Base-by-base conservation (phyloP, 2,797 vertebrate genomes). In the Halcyon chelicuti region DNA sequence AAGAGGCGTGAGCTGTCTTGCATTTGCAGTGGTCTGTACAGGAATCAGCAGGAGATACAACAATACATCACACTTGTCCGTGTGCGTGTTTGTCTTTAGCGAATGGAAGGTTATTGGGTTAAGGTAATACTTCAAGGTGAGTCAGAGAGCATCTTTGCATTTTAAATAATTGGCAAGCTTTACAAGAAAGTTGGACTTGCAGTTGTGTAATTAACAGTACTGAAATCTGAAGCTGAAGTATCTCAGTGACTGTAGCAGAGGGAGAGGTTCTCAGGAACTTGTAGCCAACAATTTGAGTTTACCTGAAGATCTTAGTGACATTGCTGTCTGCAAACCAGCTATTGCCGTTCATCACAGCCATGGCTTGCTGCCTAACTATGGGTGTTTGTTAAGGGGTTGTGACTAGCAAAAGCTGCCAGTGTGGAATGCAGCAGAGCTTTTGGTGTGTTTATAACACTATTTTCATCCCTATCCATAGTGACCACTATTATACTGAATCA, bases 11-110 rank as follows among this genome's bases (percentile, higher is more conserved):
- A 78, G 22, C 62, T 68, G 35, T 25, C 17, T 66, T 73, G 33
- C 19, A 1, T 75, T 84, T 81, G 6, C 17, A 29, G 52, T 39
- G 37, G 3, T 31, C 5, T 13, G 3, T 61, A 5, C 1, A 1
- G 51, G 0, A n/a, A 9, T 68, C 31, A 37, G 37, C 46, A 82
- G 67, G n/a, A 57, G 68, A 11, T 42, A 42, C 17, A 65, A 0
- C 31, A 54, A 25, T 31, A 11, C 22, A 25, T 68, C 37, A 40
- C 31, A 20, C 33, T 66, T 82, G 14, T 84, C 33, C 31, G 9
- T 39, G 17, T 74, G 8, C 66, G 6, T 2, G 0, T 57, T 73
- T 86, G 55, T 76, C n/a, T 66, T 39, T 5, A 63, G n/a, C 6
- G 15, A 66, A 63, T n/a, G 31, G n/a, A 33, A 10, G 70, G 28